Base-by-base conservation (phyloP, 2,797 vertebrate species). In the Spinus olivaceus region DNA sequence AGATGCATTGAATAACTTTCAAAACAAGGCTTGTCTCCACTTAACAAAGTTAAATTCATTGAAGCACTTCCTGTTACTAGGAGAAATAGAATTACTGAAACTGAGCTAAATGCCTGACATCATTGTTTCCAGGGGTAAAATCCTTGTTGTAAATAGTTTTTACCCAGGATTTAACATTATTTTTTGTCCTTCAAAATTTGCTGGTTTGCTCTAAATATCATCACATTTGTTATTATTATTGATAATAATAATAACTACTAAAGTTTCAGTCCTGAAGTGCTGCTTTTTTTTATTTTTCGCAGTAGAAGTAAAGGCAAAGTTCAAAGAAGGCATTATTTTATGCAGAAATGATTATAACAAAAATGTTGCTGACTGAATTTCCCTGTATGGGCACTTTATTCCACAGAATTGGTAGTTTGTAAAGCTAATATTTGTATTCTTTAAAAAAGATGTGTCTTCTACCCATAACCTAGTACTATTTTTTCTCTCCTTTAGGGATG, bases 71-170 rank as follows among this genome's bases (percentile, higher is more conserved):
- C 46, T 84, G 32, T 76, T 94, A 74, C 41, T 80, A 66, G 33
- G 41, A 85, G 79, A 92, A 95, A 94, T 57, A 76, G 71, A 91
- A 94, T 76, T 87, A 72, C 71, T 77, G 60, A 87, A 79, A 61
- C 35, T 72, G 49, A 94, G 54, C 27, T 79, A 60, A 72, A 61
- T 79, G 35, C 30, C 67, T 66, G 63, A 37, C 64, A 47, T 78
- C 42, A 82, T 46, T 69, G 27, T 59, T 72, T 78, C n/a, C 22
- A 65, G 56, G 42, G 42, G 44, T 76, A 83, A 71, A 88, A 53
- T 53, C 37, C 6, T 27, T 39, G 12, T 44, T 32, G 23, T 22
- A 61, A 60, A 63, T 27, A 64, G 5, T 21, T 89, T 86, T 85
- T 61, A 78, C 7, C 6, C 76, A 71, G 28, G n/a, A 9, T 63